Base-by-base conservation (phyloP, 2,113 vertebrate genomes). In the Melanocharis versteri region DNA sequence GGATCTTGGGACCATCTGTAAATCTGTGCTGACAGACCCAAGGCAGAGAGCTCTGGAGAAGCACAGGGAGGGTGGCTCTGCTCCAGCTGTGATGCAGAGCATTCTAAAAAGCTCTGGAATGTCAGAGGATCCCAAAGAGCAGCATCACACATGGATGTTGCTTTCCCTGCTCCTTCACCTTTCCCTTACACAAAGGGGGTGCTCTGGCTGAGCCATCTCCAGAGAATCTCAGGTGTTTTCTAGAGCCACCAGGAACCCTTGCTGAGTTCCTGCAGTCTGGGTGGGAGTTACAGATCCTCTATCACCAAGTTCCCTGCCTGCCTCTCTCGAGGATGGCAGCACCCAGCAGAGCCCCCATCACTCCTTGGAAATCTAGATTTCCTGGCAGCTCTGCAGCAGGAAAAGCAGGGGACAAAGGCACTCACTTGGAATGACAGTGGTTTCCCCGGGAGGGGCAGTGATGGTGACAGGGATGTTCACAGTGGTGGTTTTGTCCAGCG, bases 351-450 rank as follows among this genome's bases (percentile, higher is more conserved):
- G 11, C 5, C 3, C 27, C 40, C 71, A 13, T 1, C 15, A 2
- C 7, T 57, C 45, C 66, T 10, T 6, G 6, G 18, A 11, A 80
- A 83, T 14, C 3, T 0, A 11, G 0, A 37, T 48, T 45, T 15
- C 21, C 51, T 5, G 20, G 22, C 19, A 68, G 21, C 48, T 15
- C 23, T 24, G 0, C 1, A 28, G 22, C 31, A 35, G 62, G 45
- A 66, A 37, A 12, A n/a, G 30, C 51, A 80, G 58, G 19, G 9
- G 21, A 13, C 13, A 21, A 15, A 71, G 78, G 92, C 89, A 98
- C 99, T 98, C 96, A 99, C 99, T 98, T 79, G 99, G 98, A 60
- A 98, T 98, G 54, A 98, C 95, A 2, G 98, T 98, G 75, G 98
- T 98, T 33, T 99, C 99, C 95, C 98, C 98, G 0, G 98, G 98